Percentiles rank a stretch among this genome's conserved stretches.
Evolutionary conservation across 2,888 invertebrate genomes (phyloP).

Genomic region (Troides oblongomaculatus): DNA sequence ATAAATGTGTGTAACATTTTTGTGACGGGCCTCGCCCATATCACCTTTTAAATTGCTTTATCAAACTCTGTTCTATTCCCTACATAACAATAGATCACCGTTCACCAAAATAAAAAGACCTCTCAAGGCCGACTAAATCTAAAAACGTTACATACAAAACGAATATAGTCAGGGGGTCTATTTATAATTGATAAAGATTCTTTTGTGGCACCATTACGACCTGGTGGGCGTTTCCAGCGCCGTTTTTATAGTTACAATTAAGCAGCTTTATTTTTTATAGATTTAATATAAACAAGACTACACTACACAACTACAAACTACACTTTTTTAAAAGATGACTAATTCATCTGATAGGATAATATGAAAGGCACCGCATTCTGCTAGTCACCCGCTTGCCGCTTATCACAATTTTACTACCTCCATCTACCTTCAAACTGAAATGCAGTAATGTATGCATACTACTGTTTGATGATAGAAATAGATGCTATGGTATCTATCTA

Average conservation of each 20-base stretch:
- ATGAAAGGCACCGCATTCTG: too few relatives aligned
- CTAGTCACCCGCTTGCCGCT: too few relatives aligned
- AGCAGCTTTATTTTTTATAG: conserved; percentile 14
- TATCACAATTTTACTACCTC: too few relatives aligned
- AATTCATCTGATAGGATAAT: too few relatives aligned
- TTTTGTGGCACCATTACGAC: conserved; percentile 21
- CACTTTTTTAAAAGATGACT: too few relatives aligned
- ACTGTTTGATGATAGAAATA: too few relatives aligned
- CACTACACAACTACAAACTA: not conserved
- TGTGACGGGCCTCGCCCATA: not conserved
- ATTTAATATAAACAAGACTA: conserved; percentile 1
- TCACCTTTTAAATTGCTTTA: conserved; percentile 9
- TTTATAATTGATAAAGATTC: conserved; percentile 16
- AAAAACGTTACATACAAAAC: conserved; percentile 5
- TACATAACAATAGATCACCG: conserved; percentile 2
- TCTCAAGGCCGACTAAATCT: not conserved
- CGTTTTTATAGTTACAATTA: conserved; percentile 15
- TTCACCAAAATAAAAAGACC: not conserved
- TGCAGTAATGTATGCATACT: too few relatives aligned
- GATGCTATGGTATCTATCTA: too few relatives aligned
- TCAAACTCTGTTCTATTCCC: conserved; percentile 1
- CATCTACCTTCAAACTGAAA: too few relatives aligned
- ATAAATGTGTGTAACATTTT: not conserved
- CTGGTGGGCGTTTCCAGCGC: conserved; percentile 18
- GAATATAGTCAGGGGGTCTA: conserved; percentile 11